Conservation (phyloP, 1,140 invertebrate species). For the Anagrus nilaparvatae region DNA sequence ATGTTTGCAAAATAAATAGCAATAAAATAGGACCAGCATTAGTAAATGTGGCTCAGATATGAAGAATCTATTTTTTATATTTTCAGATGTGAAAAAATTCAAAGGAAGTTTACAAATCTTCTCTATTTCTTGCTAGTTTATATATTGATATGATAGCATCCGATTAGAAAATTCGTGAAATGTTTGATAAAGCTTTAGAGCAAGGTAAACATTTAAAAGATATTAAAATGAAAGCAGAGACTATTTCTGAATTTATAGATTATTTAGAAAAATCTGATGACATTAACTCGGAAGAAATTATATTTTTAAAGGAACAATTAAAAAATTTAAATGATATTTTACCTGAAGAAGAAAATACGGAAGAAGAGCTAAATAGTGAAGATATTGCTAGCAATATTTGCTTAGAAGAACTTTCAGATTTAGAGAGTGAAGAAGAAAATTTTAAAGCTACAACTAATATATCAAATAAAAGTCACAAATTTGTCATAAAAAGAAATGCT, state of each 20-base stretch:
- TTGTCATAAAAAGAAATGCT: slow-evolving; percentile 60
- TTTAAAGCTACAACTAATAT: no score
- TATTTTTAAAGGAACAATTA: slow-evolving; percentile 38
- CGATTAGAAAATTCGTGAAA: slow-evolving; percentile 49
- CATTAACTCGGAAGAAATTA: slow-evolving; percentile 38
- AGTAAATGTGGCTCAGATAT: slow-evolving; percentile 70
- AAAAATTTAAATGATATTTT: slow-evolving; percentile 17
- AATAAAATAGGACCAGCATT: slow-evolving; percentile 34
- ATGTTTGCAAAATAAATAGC: slow-evolving; percentile 44
- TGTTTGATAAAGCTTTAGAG: slow-evolving; percentile 53
- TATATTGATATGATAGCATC: slow-evolving; percentile 50
- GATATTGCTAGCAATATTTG: slow-evolving; percentile 60
- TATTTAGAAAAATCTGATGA: slow-evolving; percentile 45
- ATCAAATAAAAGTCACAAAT: slow-evolving; percentile 30
- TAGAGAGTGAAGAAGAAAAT: slow-evolving; percentile 33
- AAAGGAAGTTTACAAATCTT: slow-evolving; percentile 51
- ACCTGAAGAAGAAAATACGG: slow-evolving; percentile 43
- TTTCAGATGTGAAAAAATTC: slow-evolving; percentile 57
- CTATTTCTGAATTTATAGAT: slow-evolving; percentile 44
- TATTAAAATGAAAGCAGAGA: slow-evolving; percentile 50
- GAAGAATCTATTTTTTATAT: slow-evolving; percentile 70
- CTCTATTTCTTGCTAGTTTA: slow-evolving; percentile 56
- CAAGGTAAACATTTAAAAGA: slow-evolving; percentile 50
- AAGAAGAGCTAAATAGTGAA: slow-evolving; percentile 43
- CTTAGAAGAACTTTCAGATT: slow-evolving; percentile 60